phyloP scores from a whole-genome alignment of 2,888 invertebrate species.

The Polyploca ridens region DNA sequence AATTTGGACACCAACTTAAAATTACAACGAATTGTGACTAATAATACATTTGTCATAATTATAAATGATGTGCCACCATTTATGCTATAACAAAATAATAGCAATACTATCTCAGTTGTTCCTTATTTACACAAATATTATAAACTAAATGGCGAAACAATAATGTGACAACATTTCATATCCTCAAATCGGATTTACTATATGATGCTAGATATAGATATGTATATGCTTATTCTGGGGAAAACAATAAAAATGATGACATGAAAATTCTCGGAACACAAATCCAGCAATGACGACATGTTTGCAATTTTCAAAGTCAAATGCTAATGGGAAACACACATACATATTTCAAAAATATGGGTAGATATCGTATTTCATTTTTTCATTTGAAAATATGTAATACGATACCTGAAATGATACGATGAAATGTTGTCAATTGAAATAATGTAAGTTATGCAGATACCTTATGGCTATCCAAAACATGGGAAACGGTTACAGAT shows the following conservation, averaged over 20 bases:
- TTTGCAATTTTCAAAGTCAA: no score
- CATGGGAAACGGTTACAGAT: background rate
- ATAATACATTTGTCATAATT: background rate
- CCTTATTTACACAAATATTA: background rate
- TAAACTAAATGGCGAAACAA: background rate
- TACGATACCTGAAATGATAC: no score
- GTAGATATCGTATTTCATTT: no score
- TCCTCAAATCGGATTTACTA: no score
- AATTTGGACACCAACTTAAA: slow-evolving; percentile 4
- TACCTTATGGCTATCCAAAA: background rate
- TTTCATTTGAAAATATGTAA: no score
- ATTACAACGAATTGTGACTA: slow-evolving; percentile 13
- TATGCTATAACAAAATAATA: slow-evolving; percentile 4
- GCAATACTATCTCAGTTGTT: background rate
- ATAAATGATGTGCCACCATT: background rate
- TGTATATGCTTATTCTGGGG: no score
- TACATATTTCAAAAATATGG: no score
- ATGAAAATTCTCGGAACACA: no score
- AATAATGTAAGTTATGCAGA: background rate
- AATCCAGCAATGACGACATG: no score
- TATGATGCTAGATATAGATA: no score
- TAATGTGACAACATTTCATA: background rate
- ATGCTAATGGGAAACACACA: no score
- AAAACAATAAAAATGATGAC: no score
- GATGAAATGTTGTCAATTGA: background rate